Evolutionary conservation across 2,113 vertebrate species (phyloP).

Genomic region (Tretioscincus oriximinensis): DNA sequence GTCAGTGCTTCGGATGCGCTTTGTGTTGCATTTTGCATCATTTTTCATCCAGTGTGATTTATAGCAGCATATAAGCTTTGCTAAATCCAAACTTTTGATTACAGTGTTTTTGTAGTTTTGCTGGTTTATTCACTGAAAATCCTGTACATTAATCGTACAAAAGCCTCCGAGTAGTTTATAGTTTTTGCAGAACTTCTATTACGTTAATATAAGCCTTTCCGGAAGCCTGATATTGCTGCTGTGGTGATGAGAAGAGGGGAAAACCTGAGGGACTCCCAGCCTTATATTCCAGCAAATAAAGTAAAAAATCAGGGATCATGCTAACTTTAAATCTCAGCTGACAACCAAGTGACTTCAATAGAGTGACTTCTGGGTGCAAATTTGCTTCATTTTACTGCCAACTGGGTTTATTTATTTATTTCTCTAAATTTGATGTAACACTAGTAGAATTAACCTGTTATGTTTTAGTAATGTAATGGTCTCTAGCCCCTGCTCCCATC

Average conservation of each 20-base stretch:
- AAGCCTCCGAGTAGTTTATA: background rate
- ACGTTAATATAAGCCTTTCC: background rate
- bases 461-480: too few relatives aligned
- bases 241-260: background rate
- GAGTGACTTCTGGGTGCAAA: background rate
- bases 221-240: background rate
- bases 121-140: background rate
- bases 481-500: too few relatives aligned
- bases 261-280: background rate
- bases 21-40: background rate
- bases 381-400: background rate
- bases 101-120: background rate
- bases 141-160: background rate
- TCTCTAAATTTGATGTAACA: too few relatives aligned
- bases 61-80: background rate
- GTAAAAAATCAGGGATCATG: background rate
- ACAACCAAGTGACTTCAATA: background rate
- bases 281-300: background rate
- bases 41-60: background rate
- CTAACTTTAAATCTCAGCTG: background rate
- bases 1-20: background rate
- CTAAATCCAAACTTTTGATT: background rate
- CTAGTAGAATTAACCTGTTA: too few relatives aligned
- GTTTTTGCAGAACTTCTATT: constrained; percentile 3
- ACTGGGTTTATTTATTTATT: too few relatives aligned